Evolutionary conservation across 2,113 vertebrate genomes (phyloP).

Genomic region (Paedocypris sp.): DNA sequence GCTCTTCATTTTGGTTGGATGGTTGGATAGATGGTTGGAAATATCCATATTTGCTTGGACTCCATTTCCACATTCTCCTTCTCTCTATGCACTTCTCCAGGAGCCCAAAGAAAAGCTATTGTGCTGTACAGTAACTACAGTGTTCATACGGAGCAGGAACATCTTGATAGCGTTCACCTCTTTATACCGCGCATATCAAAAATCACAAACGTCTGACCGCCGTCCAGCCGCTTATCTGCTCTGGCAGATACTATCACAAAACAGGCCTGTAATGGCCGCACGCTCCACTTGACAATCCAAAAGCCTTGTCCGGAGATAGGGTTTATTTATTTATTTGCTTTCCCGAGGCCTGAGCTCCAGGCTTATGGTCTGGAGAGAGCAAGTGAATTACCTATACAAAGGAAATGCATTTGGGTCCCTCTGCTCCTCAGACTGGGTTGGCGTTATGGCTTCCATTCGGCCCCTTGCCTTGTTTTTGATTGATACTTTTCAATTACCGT

Average conservation of each 20-base stretch:
- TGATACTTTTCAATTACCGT: conserved; percentile 99
- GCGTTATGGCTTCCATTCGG: conserved; percentile 65
- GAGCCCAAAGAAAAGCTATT: conserved; percentile 41
- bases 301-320: conserved; percentile 31
- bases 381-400: conserved; percentile 63
- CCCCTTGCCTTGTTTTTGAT: conserved; percentile 87
- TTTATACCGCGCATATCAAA: conserved; percentile 67
- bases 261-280: conserved; percentile 59
- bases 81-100: no score
- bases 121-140: conserved; percentile 42
- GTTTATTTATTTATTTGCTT: conserved; percentile 34
- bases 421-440: conserved; percentile 55
- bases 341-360: conserved; percentile 33
- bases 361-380: conserved; percentile 54
- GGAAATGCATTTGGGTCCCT: conserved; percentile 58
- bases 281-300: conserved; percentile 61
- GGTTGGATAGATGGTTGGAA: no score
- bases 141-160: conserved; percentile 41
- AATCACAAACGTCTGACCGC: conserved; percentile 59
- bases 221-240: conserved; percentile 51
- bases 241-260: conserved; percentile 59
- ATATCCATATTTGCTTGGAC: no score
- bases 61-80: no score
- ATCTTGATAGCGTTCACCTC: conserved; percentile 38
- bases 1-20: no score